Base-by-base conservation (phyloP, 2,797 vertebrate species). In the Anguilla megastoma region DNA sequence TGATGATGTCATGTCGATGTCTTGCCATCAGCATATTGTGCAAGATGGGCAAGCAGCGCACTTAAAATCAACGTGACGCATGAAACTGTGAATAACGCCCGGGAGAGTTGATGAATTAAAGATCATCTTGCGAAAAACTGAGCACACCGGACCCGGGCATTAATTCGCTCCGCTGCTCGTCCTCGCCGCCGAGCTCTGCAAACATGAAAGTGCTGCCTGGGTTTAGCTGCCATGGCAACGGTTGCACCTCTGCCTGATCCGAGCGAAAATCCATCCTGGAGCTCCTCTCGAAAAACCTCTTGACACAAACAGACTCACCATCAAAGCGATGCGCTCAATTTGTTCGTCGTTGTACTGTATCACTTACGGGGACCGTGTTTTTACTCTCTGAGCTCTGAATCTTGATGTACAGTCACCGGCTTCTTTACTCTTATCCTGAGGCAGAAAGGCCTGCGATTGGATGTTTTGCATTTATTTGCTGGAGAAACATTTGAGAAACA, bases 161-260 rank as follows among this genome's bases (percentile, higher is more conserved):
- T 50, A 21, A 82, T 82, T 82, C 16, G 41, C 41, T 6, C 4
- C 27, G 1, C 8, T 18, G 36, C 74, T 79, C 74, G n/a, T 21
- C 33, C 63, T 27, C 63, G 7, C n/a, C 14, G 16, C 21, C n/a
- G 21, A 50, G 79, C 50, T 82, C 79, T n/a, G 2, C 74, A 30
- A 45, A 82, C 79, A 82, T 82, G 45, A 50, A 82, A n/a, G 79
- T 48, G 79, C 21, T 45, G 79, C 79, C 79, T 24, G 45, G 79
- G 18, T 50, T 41, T 82, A 18, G 79, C 45, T 82, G 79, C 79
- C 36, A 48, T 82, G 79, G 79, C 41, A 82, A 82, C 79, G 5
- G 79, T 50, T 82, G 79, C 79, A 48, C 79, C 79, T 45, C 79
- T 82, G 79, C 21, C 41, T 82, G 79, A 82, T 82, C 36, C 79